Base-by-base conservation (phyloP, 1,140 invertebrate species). In the Frieseomelitta varia region DNA sequence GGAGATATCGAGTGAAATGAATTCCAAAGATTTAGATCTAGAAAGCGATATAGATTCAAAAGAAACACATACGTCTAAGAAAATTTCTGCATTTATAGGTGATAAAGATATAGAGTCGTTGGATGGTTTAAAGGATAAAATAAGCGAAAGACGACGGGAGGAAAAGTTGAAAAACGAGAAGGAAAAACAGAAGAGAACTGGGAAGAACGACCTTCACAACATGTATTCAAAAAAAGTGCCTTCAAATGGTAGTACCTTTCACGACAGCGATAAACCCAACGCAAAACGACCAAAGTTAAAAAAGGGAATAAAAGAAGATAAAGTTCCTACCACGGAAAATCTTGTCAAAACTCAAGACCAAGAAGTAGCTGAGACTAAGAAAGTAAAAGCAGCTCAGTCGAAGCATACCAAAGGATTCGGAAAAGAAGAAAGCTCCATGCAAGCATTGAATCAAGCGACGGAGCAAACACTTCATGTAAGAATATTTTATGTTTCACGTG, bases 381-480 rank as follows among this genome's bases (percentile, higher is more conserved):
- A 92, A 85, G 75, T 74, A 84, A 95, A 94, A 94, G 91, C 80
- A 84, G 72, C 67, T 73, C 90, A 85, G 90, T 93, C 81, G 92
- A 95, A 92, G 88, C 91, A 84, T 91, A 87, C 91, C 86, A 94
- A 94, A 90, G 89, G 86, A 68, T 88, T 87, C 19, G 85, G 81
- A 79, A 92, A 88, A 78, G 91, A 94, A 58, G 92, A 94, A 65
- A 94, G 89, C 89, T 96, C 96, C 15, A 96, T 97, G 80, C 97
- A 97, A 91, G 97, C 97, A 1, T 94, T 98, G 6, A 96, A 97
- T 91, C 95, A 97, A 87, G 97, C 97, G 8, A 97, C 97, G 0
- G 97, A 98, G 93, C 97, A 98, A 95, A 97, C 97, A 34, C 95
- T 98, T 10, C 97, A 98, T 92, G 96, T 96, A 93, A 92, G 91